Evolutionary conservation across 2,113 vertebrate species (phyloP).

Genomic region (Catharus minimus): DNA sequence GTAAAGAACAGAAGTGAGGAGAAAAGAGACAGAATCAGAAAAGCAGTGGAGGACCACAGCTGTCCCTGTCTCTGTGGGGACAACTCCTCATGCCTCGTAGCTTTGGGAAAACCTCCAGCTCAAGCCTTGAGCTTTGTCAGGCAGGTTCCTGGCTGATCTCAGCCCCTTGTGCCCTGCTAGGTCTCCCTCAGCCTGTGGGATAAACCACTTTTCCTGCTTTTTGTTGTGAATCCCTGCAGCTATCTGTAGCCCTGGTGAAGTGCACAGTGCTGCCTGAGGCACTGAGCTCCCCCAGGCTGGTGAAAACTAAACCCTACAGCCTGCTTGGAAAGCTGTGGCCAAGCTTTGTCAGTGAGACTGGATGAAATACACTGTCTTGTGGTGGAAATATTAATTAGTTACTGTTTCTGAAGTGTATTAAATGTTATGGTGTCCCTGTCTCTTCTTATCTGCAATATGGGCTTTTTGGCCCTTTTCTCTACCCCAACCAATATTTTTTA

Average conservation of each 20-base stretch:
- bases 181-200: not conserved
- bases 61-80: not conserved
- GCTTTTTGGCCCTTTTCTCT: not conserved
- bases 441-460: not conserved
- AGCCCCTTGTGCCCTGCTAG: rapidly evolving
- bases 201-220: not conserved
- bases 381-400: conserved; percentile 21
- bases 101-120: not conserved
- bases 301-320: not conserved
- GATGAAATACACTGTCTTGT: not conserved
- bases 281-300: not conserved
- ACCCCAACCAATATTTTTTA: not conserved
- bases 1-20: not conserved
- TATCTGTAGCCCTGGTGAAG: not conserved
- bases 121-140: not conserved
- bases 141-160: not conserved
- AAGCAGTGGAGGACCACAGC: not conserved
- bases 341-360: not conserved
- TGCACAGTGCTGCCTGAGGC: not conserved
- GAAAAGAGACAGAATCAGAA: not conserved
- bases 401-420: not conserved
- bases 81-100: rapidly evolving
- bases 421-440: not conserved
- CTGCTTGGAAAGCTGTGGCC: not conserved
- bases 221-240: not conserved